Conservation (phyloP, 92 coral and sea anemone species). For the Blastomussa wellsi region DNA sequence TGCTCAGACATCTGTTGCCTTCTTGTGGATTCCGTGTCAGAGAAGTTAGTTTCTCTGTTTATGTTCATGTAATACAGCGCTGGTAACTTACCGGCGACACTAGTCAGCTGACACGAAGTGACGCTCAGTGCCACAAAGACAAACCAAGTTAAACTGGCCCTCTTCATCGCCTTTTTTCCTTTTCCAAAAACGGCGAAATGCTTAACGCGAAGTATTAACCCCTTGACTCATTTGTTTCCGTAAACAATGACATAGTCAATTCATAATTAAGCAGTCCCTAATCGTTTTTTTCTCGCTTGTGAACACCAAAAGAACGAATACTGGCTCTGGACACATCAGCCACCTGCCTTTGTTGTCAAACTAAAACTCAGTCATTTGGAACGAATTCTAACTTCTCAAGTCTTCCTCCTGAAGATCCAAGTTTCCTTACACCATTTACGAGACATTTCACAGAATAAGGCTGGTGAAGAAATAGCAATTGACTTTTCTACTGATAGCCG, state of each 20-base stretch:
- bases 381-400: background rate
- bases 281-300: conserved; percentile 33
- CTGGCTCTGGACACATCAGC: background rate
- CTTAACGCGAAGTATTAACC: conserved; percentile 19
- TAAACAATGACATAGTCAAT: conserved; percentile 57
- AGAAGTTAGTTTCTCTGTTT: background rate
- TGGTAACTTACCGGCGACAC: conserved; percentile 16
- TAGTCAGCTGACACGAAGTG: background rate
- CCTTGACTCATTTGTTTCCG: conserved; percentile 39
- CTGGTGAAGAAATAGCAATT: background rate
- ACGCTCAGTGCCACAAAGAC: conserved; percentile 13
- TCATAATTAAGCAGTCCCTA: conserved; percentile 36
- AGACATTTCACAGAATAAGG: background rate
- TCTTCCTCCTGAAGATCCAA: background rate
- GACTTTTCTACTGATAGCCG: background rate
- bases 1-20: background rate
- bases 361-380: conserved; percentile 6
- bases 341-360: conserved; percentile 33
- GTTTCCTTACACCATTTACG: background rate
- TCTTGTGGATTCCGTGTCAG: background rate
- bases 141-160: conserved; percentile 9
- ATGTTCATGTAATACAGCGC: background rate
- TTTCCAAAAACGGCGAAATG: conserved; percentile 19
- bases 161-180: conserved; percentile 27
- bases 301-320: conserved; percentile 29